Evolutionary conservation across 1,140 invertebrate species (phyloP).

Genomic region (Eumaeus atala): DNA sequence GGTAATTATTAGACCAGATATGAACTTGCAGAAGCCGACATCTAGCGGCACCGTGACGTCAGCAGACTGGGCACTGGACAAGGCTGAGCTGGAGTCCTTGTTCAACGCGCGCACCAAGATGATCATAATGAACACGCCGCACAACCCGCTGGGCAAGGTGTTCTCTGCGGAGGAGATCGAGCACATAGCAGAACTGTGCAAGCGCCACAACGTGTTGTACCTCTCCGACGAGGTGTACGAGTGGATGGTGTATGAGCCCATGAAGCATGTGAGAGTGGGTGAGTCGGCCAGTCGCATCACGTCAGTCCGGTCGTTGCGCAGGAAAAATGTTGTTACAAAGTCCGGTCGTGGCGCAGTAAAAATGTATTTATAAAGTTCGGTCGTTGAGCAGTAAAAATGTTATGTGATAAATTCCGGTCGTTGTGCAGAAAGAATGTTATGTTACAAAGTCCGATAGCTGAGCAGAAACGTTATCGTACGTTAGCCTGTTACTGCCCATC

Average conservation of each 20-base stretch:
- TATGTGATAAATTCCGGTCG: no score
- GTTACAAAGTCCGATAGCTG: no score
- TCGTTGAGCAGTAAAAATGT: no score
- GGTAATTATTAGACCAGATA: no score
- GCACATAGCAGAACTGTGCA: slow-evolving; percentile 90
- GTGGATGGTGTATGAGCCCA: slow-evolving; percentile 93
- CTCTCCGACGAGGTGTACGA: slow-evolving; percentile 99
- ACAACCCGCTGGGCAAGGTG: slow-evolving; percentile 97
- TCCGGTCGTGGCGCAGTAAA: no score
- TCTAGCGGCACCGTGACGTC: slow-evolving; percentile 75
- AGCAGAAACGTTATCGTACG: no score
- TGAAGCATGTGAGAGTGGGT: slow-evolving; percentile 93
- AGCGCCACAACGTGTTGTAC: slow-evolving; percentile 93
- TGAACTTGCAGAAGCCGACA: slow-evolving; percentile 13
- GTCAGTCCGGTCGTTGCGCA: no score
- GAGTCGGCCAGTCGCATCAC: no score
- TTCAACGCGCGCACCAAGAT: slow-evolving; percentile 95
- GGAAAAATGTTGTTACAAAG: no score
- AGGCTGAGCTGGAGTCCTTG: slow-evolving; percentile 85
- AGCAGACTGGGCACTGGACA: slow-evolving; percentile 92
- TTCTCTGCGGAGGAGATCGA: slow-evolving; percentile 82
- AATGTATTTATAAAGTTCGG: no score
- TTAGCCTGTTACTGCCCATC: no score
- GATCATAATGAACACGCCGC: slow-evolving; percentile 96
- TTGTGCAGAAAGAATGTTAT: no score